Evolutionary conservation across 2,113 vertebrate genomes (phyloP).

Genomic region (Otus sunia): DNA sequence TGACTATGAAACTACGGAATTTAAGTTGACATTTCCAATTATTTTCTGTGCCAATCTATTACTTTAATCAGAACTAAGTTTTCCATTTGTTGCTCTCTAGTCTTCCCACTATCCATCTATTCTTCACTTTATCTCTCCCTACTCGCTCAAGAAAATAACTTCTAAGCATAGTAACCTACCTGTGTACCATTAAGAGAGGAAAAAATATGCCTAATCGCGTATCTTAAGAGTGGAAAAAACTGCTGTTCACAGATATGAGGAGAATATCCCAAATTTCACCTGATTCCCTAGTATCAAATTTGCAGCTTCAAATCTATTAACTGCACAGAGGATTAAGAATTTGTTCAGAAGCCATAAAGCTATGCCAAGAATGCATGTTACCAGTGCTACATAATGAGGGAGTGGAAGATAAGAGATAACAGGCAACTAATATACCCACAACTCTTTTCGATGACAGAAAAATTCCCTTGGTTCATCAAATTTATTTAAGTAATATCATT

Average conservation of each 20-base stretch:
- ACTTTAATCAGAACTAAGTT: neutral
- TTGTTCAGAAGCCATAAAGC: constrained; percentile 30
- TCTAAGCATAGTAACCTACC: neutral
- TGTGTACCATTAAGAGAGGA: neutral
- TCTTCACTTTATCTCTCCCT: neutral
- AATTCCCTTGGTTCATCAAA: constrained; percentile 3
- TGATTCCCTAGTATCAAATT: neutral
- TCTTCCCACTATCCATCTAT: neutral
- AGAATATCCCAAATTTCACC: neutral
- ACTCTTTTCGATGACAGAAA: constrained; percentile 1
- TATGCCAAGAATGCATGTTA: constrained; percentile 18
- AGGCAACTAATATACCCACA: neutral
- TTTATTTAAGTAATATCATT: neutral
- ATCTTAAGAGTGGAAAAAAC: neutral
- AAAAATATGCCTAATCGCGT: neutral
- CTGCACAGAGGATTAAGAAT: neutral
- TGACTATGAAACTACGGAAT: neutral
- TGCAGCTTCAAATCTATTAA: neutral
- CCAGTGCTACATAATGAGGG: neutral
- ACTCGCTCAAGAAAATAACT: neutral
- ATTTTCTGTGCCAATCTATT: neutral
- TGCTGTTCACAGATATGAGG: neutral
- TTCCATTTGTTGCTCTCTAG: neutral
- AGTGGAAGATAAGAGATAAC: constrained; percentile 20
- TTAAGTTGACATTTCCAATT: neutral